Evolutionary conservation across 2,797 vertebrate genomes (phyloP), one percentile per base, ranked within the genome.

Genomic region (Sarcoramphus papa): DNA sequence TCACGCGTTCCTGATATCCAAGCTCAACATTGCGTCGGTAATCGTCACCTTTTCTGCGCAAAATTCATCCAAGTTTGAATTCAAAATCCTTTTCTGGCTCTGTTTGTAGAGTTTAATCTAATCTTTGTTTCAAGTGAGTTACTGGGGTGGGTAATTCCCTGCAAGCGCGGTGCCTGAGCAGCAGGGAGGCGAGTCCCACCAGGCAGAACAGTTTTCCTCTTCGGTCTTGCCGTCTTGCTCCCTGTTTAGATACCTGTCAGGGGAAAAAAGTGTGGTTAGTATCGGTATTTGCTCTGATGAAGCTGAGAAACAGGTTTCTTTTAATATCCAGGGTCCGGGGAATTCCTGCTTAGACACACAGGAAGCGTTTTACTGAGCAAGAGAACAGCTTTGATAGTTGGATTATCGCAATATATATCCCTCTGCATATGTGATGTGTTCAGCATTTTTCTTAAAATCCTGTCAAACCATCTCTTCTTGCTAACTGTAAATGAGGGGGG

Each of bases 221-320:
- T 65, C 0, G 0, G 8, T 65, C 31, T 63, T 72, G 37, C 27
- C 1, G 0, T 24, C 37, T 64, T 79, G 7, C 16, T 76, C 41
- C 23, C 35, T 53, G 18, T 75, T 93, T 41, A 57, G 40, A 54
- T 56, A 62, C 16, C 30, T 72, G 10, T 45, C 14, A 10, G 19
- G 31, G 5, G 4, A 21, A 37, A 23, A 22, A n/a, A 30, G 5
- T 2, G 4, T 25, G 14, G n/a, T 33, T 43, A 24, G 30, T 21
- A 33, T 50, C 7, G 12, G 6, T 69, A 51, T 69, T 88, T 78
- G 24, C n/a, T 76, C 40, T 21, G 31, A 35, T 33, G 30, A 85
- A 80, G n/a, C 43, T 17, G 50, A 90, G 37, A 74, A 77, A 83
- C 3, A 1, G 8, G 8, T 82, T 86, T 80, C 19, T 72, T 74